A percentile compares a stretch with the other conserved stretches of the same genome.
Evolutionary conservation across 1,140 invertebrate species (phyloP).

Genomic region (Calliphora vicina): DNA sequence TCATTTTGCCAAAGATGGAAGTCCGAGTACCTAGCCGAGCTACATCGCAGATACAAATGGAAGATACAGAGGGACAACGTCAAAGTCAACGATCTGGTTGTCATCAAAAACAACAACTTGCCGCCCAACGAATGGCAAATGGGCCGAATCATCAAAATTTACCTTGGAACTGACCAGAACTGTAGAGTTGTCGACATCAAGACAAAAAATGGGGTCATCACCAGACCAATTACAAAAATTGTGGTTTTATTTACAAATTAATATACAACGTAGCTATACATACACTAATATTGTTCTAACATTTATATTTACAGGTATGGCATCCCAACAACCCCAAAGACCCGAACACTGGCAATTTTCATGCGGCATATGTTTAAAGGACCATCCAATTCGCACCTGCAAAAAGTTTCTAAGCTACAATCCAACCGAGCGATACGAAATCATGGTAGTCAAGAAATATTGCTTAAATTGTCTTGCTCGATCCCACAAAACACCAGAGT

Average conservation of each 20-base stretch:
- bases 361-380: neutral
- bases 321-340: neutral
- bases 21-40: neutral
- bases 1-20: slow-evolving; percentile 19
- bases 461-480: no score
- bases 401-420: no score
- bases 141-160: neutral
- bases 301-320: neutral
- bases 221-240: neutral
- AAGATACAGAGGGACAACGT: neutral
- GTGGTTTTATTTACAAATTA: no score
- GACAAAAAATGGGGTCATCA: neutral
- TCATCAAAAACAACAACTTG: neutral
- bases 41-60: neutral
- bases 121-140: neutral
- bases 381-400: neutral
- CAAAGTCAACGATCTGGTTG: neutral
- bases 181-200: neutral
- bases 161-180: no score
- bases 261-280: no score
- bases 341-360: neutral
- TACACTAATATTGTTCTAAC: no score
- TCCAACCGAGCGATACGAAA: no score
- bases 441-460: no score
- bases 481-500: no score